These are phyloP conservation scores for Abramis brama DNA, from an alignment of 2,113 vertebrate species.

Conservation along the genomic window DNA sequence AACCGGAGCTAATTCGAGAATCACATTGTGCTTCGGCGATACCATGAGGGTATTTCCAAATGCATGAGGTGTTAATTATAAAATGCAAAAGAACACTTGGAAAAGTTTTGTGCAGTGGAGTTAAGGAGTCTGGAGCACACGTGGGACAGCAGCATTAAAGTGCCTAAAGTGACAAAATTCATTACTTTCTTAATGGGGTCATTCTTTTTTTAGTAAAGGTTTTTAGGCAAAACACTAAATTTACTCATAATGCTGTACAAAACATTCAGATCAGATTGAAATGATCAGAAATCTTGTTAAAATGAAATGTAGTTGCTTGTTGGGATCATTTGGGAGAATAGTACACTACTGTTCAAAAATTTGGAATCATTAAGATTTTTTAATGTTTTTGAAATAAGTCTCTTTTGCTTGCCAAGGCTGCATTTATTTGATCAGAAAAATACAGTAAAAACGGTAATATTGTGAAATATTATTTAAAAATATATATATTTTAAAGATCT, in stretches of 20 bases:
- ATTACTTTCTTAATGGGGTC: neutral
- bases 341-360: neutral
- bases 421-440: neutral
- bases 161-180: neutral
- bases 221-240: neutral
- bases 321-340: neutral
- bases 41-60: neutral
- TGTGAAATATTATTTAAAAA: neutral
- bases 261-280: neutral
- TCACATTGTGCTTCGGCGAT: neutral
- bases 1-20: neutral
- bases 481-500: neutral
- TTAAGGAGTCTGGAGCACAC: neutral
- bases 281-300: neutral
- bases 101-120: neutral
- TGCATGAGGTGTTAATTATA: constrained; percentile 7
- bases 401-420: too few species aligned
- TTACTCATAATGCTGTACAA: neutral
- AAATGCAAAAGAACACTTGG: neutral
- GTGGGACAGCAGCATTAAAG: neutral
- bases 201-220: neutral
- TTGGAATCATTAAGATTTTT: neutral
- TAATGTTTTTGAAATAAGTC: too few species aligned
- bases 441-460: neutral
- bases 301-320: neutral